Percentiles rank a stretch among this genome's conserved stretches.
phyloP scores from a whole-genome alignment of 2,888 invertebrate genomes.

The Dicyrtomina minuta region DNA sequence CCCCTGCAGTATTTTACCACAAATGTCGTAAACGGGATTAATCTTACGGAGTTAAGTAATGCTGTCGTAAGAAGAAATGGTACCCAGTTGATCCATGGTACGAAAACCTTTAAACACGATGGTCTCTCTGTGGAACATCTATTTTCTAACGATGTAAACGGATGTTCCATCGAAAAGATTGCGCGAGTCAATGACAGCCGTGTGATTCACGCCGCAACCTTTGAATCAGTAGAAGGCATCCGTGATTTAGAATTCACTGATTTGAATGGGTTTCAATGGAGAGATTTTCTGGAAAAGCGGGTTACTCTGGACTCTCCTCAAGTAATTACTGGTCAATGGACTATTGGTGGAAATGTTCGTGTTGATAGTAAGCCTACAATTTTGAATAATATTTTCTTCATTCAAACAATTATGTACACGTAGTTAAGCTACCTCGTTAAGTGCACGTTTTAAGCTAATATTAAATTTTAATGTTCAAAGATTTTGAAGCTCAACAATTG shows the following conservation, averaged over 20 bases:
- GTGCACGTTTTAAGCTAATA: background rate
- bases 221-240: slow-evolving; percentile 12
- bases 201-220: slow-evolving; percentile 25
- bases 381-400: background rate
- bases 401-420: too few relatives aligned
- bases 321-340: slow-evolving; percentile 31
- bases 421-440: too few relatives aligned
- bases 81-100: slow-evolving; percentile 6
- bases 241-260: slow-evolving; percentile 26
- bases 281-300: slow-evolving; percentile 29
- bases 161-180: slow-evolving; percentile 23
- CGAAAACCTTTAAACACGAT: slow-evolving; percentile 20
- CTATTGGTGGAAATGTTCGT: slow-evolving; percentile 22
- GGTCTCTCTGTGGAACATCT: slow-evolving; percentile 1
- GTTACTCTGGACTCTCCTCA: slow-evolving; percentile 35
- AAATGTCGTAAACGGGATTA: slow-evolving; percentile 27
- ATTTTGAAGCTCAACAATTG: slow-evolving; percentile 31
- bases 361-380: slow-evolving; percentile 29
- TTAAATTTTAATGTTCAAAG: background rate
- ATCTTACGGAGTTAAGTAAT: slow-evolving; percentile 25
- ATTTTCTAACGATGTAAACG: slow-evolving; percentile 12
- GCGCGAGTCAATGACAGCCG: slow-evolving; percentile 28
- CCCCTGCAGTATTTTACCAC: slow-evolving; percentile 6
- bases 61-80: slow-evolving; percentile 23
- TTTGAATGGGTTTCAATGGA: slow-evolving; percentile 26